These are phyloP conservation scores for Myopa tessellatipennis DNA, from an alignment of 2,888 invertebrate genomes.

Conservation along the genomic window DNA sequence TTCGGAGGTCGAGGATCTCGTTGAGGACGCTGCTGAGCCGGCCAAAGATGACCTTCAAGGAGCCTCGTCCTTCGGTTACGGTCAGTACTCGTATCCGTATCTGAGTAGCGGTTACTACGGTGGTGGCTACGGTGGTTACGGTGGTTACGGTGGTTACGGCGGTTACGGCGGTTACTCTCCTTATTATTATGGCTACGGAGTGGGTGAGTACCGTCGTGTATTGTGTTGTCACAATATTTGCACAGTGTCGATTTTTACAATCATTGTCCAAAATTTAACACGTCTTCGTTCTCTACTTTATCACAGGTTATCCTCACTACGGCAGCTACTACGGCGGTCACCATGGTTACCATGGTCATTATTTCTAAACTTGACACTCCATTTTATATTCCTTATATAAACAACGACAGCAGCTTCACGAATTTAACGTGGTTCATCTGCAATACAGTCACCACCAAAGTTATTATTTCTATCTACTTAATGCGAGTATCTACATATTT, in stretches of 20 bases:
- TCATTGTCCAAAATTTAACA: neutral
- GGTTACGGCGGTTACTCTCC: constrained; percentile 27
- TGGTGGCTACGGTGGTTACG: constrained; percentile 48
- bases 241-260: no score
- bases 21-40: constrained; percentile 52
- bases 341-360: constrained; percentile 61
- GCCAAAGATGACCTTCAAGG: constrained; percentile 62
- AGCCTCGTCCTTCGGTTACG: constrained; percentile 62
- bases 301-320: constrained; percentile 51
- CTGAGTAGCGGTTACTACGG: constrained; percentile 55
- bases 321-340: constrained; percentile 60
- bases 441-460: constrained; percentile 7
- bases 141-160: constrained; percentile 10
- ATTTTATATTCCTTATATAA: no score
- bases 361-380: constrained; percentile 51
- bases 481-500: no score
- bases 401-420: no score
- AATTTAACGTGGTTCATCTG: no score
- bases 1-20: constrained; percentile 53
- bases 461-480: no score
- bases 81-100: constrained; percentile 63
- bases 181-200: constrained; percentile 54
- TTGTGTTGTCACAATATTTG: no score
- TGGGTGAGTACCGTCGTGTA: constrained; percentile 51
- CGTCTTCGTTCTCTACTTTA: neutral